Percentiles rank a stretch among this genome's conserved stretches.
phyloP scores from a whole-genome alignment of 2,888 invertebrate genomes.

The Patella caerulea region DNA sequence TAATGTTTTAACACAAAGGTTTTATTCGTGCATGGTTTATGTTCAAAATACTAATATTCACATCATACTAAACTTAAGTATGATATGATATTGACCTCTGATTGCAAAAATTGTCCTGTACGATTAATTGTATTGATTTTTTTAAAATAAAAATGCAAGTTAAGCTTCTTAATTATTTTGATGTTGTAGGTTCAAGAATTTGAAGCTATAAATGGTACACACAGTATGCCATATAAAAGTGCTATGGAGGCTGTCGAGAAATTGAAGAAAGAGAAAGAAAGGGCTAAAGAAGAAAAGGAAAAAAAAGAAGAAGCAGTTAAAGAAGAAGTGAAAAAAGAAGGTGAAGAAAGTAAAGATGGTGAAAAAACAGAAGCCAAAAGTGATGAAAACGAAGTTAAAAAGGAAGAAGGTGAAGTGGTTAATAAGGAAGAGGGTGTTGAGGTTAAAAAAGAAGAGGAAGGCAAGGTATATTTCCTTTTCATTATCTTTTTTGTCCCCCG shows the following conservation, averaged over 20 bases:
- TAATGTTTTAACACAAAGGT: no score
- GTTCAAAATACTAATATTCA: no score
- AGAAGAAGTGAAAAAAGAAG: slow-evolving; percentile 51
- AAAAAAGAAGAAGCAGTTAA: slow-evolving; percentile 72
- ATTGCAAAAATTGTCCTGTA: no score
- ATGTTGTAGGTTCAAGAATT: slow-evolving; percentile 89
- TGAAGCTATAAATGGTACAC: slow-evolving; percentile 97
- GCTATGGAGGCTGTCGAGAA: slow-evolving; percentile 72
- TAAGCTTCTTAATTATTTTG: no score
- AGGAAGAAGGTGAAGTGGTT: slow-evolving; percentile 30
- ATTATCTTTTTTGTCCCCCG: no score
- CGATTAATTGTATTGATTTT: no score
- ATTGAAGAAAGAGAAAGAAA: slow-evolving; percentile 74
- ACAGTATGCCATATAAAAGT: slow-evolving; percentile 86
- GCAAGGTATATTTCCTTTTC: no score
- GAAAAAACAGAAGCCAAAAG: slow-evolving; percentile 34
- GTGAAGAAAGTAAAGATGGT: slow-evolving; percentile 32
- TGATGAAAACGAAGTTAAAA: slow-evolving; percentile 48
- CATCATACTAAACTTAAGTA: no score
- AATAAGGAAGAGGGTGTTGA: slow-evolving; percentile 26
- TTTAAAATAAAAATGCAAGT: no score
- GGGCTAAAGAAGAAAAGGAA: slow-evolving; percentile 26
- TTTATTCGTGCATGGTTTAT: no score
- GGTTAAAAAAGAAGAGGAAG: no score
- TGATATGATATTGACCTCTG: no score